Base-by-base conservation (phyloP, 2,888 invertebrate genomes). In the Odontomyia ornata region DNA sequence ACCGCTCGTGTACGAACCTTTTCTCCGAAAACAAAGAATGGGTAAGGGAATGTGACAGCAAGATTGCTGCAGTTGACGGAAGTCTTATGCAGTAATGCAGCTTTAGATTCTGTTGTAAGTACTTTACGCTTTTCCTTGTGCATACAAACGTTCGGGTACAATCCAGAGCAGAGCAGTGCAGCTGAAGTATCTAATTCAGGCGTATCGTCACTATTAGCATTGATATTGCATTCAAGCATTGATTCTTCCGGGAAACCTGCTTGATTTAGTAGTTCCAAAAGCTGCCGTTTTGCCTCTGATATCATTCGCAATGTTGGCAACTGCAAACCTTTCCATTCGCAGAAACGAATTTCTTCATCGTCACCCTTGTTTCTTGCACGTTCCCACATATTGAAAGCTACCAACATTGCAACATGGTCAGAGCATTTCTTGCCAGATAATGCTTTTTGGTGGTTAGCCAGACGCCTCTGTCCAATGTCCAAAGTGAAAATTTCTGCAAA, bases 21-120 rank as follows among this genome's bases (percentile, higher is more conserved):
- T 88, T 99, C 99, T 0, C 98, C 98, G 86, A 99, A 99, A 77
- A 99, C 95, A 85, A 99, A 98, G 85, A 98, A 93, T 0, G 99
- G 99, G 80, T 95, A 97, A 0, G 95, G 94, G 84, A 98, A 98
- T 80, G 90, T 90, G 77, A 94, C 92, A 71, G 94, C 94, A 72
- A 91, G 88, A 84, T 94, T 95, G 82, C 92, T 93, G 86, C 96
- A 96, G 88, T 98, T 98, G 1, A 99, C 97, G 0, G 98, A 99
- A 0, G 97, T 96, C 87, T 98, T 99, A 88, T 98, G 97, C 79
- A 99, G 94, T 1, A 99, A 88, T 0, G 99, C 99, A 0, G 95
- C 92, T 84, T 96, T 97, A 76, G 96, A 95, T 88, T 98, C 99
- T 0, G 96, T 96, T 0, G 99, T 99, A 72, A 98, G 88, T 0